Base-by-base conservation (phyloP, 2,113 vertebrate genomes). In the Ophthalmolycus amberensis region DNA sequence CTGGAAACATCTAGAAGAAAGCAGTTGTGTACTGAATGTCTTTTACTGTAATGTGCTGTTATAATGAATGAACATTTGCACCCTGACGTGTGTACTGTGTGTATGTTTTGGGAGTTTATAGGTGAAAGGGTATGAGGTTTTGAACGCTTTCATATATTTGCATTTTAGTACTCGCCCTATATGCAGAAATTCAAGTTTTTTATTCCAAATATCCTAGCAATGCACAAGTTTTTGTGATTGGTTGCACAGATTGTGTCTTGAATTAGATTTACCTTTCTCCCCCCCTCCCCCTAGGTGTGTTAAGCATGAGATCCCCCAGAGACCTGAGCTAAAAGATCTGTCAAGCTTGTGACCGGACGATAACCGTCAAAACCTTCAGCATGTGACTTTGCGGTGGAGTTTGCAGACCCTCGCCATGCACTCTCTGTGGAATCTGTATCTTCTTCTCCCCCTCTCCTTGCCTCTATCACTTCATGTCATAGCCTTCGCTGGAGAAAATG, bases 401-500 rank as follows among this genome's bases (percentile, higher is more conserved):
- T 71, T 64, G 27, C 10, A 72, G 59, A 84, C 58, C 74, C 71
- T 85, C 88, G 42, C 68, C 85, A 93, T 94, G 92, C 71, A 88
- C 71, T 84, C 71, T 66, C 56, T 76, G 79, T 86, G 90, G 90
- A 92, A 75, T 66, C 54, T 88, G 44, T 90, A 75, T 79, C 46
- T 88, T 67, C 63, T 93, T 65, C 54, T 91, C 42, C 81, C 71
- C 64, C 64, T 92, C 44, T 85, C 65, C 52, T 83, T 89, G 48
- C 73, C 71, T 77, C 68, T 75, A 11, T 80, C 60, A 7, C 69
- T 78, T 63, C 46, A 48, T 69, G 80, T 70, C 54, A 62, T 22
- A 50, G 76, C 83, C 10, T 48, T 86, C 48, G 75, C 63, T 15
- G 80, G 60, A 79, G 76, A 90, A 83, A 83, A 80, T 77, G 38